Evolutionary conservation across 1,140 invertebrate species (phyloP), one percentile per base, ranked within the genome.

Genomic region (Helicoverpa armigera): DNA sequence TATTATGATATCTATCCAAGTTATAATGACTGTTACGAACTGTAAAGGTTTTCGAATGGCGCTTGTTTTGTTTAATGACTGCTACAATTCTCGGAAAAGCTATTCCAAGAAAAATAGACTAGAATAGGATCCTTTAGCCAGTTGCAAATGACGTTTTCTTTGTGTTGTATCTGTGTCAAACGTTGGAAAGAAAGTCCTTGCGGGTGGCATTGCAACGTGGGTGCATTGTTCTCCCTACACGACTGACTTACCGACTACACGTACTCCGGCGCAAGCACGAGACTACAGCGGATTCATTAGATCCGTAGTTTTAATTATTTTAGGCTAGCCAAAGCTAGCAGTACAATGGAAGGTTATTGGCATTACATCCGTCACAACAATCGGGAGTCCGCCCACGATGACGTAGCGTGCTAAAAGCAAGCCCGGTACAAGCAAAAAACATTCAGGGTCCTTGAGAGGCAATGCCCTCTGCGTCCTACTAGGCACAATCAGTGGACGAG

Each of bases 181-280:
- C 82, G 84, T 86, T 84, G 80, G 83, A 84, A 85, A 86, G 85
- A 85, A 89, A 86, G 88, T 89, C 88, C 86, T 89, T 88, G 88
- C 85, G 82, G 83, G 81, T 86, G 87, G 84, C 87, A 85, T 87
- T 85, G 87, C 87, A 60, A 79, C 83, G 84, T 86, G 82, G 84
- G 82, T 74, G 86, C 84, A 90, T 89, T 91, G 86, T 87, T 87
- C 81, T 80, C 80, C 67, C 70, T 81, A 80, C 84, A 85, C 83
- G 85, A 84, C 79, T 85, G 75, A 82, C 80, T 85, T 81, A 81
- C 81, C 61, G 79, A 81, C 77, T 82, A 78, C 80, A 81, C 48
- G 67, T 48, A 58, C 50, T 80, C 2, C 54, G 83, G 67, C 61
- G 74, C 84, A 86, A 88, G 83, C 74, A 18, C 50, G 23, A 77